Percentiles rank a stretch among this genome's conserved stretches.
Conservation (phyloP, 64 coral and sea anemone genomes). For the Montipora foliosa region DNA sequence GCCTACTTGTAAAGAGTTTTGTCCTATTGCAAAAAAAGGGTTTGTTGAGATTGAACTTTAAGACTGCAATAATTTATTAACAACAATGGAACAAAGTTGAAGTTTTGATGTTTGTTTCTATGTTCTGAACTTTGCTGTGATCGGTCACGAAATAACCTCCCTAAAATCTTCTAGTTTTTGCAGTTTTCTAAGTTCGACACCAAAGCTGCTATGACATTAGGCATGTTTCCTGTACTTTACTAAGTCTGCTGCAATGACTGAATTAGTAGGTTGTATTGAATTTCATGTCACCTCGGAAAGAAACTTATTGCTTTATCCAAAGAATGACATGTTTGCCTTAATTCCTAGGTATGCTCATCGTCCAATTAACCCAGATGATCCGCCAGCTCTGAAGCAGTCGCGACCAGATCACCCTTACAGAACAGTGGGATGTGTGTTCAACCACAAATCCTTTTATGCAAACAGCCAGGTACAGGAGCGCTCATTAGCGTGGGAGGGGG, state of each 20-base stretch:
- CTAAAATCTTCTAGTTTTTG: no score
- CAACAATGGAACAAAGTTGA: no score
- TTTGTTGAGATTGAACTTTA: no score
- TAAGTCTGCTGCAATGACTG: neutral
- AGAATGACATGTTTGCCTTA: neutral
- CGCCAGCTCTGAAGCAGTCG: slow-evolving; percentile 83
- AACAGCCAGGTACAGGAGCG: slow-evolving; percentile 85
- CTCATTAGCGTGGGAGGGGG: no score
- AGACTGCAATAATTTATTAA: no score
- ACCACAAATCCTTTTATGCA: slow-evolving; percentile 91
- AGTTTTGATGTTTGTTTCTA: neutral
- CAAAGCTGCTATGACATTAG: no score
- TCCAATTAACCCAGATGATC: slow-evolving; percentile 94
- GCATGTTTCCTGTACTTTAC: no score
- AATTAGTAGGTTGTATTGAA: neutral
- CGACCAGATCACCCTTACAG: slow-evolving; percentile 83
- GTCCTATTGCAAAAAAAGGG: no score
- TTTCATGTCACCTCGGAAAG: neutral
- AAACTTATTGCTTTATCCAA: neutral
- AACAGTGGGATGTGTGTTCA: slow-evolving; percentile 98
- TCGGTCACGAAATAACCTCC: no score
- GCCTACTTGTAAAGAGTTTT: no score
- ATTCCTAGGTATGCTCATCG: slow-evolving; percentile 80
- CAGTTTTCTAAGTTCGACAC: no score
- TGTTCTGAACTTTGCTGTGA: no score